Evolutionary conservation across 2,113 vertebrate species (phyloP), one percentile per base, ranked within the genome.

Genomic region (Fulica atra): DNA sequence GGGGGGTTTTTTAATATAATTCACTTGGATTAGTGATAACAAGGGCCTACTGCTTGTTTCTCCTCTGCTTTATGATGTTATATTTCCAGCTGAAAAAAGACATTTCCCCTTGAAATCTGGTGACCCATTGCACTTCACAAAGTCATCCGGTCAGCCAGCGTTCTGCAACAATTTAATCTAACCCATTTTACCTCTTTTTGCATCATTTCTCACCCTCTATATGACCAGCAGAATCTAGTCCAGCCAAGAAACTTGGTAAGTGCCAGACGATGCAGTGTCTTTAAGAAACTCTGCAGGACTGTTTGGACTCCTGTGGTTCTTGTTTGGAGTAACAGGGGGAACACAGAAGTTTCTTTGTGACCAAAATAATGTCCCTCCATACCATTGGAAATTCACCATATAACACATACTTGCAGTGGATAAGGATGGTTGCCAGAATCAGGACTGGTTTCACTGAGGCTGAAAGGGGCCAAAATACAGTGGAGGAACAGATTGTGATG

Each of bases 241-340:
- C 33, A 54, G 36, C 2, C 17, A 70, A 54, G 33, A 5, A 33
- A 33, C 18, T 46, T 31, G 24, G 15, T 24, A 57, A 80, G n/a
- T 11, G 21, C 16, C 21, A 13, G 1, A 17, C 24, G 18, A 25
- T 9, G 13, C 28, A 40, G 20, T 20, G 33, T 36, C 56, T 59
- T 59, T 64, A 50, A 80, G n/a, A 48, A 48, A 9, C 19, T 80
- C 63, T 48, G 25, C 28, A 46, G 21, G 33, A 50, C 25, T 53
- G 2, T 51, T 68, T 44, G 29, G 17, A 44, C 7, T 35, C 28
- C 2, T 0, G 0, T 38, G 14, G 7, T 29, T 61, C 36, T 65
- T 65, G 61, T 35, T 51, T 63, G 46, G 25, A 64, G 11, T 38
- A 74, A 68, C 66, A 78, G 6, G 53, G 61, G 6, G 3, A 44